Evolutionary conservation across 2,797 vertebrate species (phyloP), one percentile per base, ranked within the genome.

Genomic region (Nyctalus aviator): DNA sequence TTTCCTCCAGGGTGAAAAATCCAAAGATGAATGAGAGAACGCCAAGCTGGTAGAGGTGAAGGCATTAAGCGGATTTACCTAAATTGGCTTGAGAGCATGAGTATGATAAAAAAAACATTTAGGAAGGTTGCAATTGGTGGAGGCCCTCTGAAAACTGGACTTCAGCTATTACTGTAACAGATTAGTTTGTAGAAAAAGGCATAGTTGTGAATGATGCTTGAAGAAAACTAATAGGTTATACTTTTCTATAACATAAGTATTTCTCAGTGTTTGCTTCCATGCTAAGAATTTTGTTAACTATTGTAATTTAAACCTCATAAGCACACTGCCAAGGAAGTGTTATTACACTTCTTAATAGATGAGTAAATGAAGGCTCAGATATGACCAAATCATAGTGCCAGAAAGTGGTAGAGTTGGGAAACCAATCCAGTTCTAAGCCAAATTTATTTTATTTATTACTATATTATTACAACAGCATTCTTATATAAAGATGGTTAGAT

Each of bases 261-360:
- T 72, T 46, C 44, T 92, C 27, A 30, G 15, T 90, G 71, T 87
- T 57, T 87, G n/a, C 6, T 83, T 93, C 41, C 14, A 78, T 35
- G 57, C 12, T 84, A 84, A 79, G 78, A 84, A 90, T 76, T 92
- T 69, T 75, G 75, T 62, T 62, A 88, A 17, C n/a, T 50, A 55
- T 79, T 92, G 21, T 88, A 55, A 88, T 32, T 89, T 59, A 78
- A 93, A 78, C 71, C 68, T 87, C 81, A 82, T 5, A 64, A 62
- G 25, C 53, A 86, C 7, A 55, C 50, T 77, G 23, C 62, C 62
- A 82, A n/a, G 27, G 4, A 79, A 57, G 27, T 82, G 81, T 71
- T 75, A 89, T 75, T 73, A 88, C 11, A 71, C 2, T 76, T 8
- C 55, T 53, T 46, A 81, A 27, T 69, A 81, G 11, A 66, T 48